These are phyloP conservation scores for Drosophila gunungcola DNA, from an alignment of 1,140 invertebrate species.

Conservation along the genomic window DNA sequence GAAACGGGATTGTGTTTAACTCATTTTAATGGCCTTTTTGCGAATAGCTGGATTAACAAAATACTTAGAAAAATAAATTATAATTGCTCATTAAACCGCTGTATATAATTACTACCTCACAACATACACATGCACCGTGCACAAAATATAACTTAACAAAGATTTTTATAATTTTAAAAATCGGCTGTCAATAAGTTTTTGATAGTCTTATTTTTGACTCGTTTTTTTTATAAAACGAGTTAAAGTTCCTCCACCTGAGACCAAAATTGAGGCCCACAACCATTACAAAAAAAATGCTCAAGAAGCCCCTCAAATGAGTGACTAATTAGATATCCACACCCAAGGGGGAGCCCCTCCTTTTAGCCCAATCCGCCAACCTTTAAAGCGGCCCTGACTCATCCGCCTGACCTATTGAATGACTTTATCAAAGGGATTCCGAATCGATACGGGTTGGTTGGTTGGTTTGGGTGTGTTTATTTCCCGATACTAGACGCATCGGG, in stretches of 20 bases:
- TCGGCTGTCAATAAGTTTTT: too few relatives aligned
- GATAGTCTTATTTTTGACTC: too few relatives aligned
- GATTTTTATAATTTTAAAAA: too few relatives aligned
- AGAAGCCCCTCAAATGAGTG: constrained; percentile 30
- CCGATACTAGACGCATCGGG: constrained; percentile 2
- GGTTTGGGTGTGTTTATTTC: constrained; percentile 1
- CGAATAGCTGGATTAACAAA: background rate
- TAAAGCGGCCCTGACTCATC: constrained; percentile 41
- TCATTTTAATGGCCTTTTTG: background rate
- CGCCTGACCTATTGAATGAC: constrained; percentile 41
- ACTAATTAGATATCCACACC: constrained; percentile 59
- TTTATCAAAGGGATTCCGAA: constrained; percentile 30
- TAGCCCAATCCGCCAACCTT: constrained; percentile 18
- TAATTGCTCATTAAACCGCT: too few relatives aligned
- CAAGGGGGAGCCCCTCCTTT: background rate
- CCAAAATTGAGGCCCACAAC: background rate
- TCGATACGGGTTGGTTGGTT: constrained; percentile 11
- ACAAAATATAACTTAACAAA: too few relatives aligned
- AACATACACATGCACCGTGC: too few relatives aligned
- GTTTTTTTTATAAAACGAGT: background rate
- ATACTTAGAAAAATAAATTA: background rate
- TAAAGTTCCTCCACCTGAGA: background rate
- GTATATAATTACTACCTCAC: too few relatives aligned
- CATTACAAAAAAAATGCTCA: constrained; percentile 12
- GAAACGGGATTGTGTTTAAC: constrained; percentile 14